These are phyloP conservation scores for Phortica variegata DNA, from an alignment of 1,140 invertebrate species.

Conservation along the genomic window DNA sequence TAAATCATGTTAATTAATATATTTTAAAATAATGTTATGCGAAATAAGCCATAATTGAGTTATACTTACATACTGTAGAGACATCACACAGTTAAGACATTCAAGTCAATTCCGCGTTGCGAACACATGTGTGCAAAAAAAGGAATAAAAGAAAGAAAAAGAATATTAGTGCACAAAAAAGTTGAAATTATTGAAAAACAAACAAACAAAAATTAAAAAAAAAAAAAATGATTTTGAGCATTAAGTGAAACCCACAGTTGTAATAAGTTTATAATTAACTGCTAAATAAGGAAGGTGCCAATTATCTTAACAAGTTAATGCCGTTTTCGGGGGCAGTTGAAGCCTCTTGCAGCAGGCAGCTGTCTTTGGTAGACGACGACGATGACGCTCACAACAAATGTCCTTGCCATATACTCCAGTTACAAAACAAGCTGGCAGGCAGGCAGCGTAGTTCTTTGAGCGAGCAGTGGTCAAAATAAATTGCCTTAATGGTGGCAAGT, in stretches of 20 bases:
- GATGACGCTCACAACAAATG: constrained; percentile 21
- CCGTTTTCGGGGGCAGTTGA: too few species aligned
- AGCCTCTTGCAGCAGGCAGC: constrained; percentile 10
- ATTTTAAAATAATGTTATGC: too few species aligned
- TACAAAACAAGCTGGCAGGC: neutral
- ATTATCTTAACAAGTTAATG: constrained; percentile 48
- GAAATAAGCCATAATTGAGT: too few species aligned
- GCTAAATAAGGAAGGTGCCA: constrained; percentile 26
- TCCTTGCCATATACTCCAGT: constrained; percentile 25
- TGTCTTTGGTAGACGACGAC: constrained; percentile 12
- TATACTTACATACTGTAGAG: too few species aligned
- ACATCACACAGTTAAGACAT: too few species aligned
- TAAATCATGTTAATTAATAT: too few species aligned
- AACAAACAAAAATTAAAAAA: constrained; percentile 14
- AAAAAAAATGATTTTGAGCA: constrained; percentile 15
- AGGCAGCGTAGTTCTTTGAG: neutral
- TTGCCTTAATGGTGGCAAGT: constrained; percentile 46
- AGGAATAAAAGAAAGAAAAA: constrained; percentile 8
- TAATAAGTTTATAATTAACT: constrained; percentile 14
- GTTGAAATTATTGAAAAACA: neutral
- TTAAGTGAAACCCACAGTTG: constrained; percentile 2
- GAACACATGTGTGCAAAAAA: too few species aligned
- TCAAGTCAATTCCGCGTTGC: too few species aligned
- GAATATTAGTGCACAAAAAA: constrained; percentile 7
- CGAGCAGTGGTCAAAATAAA: constrained; percentile 21